phyloP scores from a whole-genome alignment of 2,113 vertebrate genomes.

The Crocuta crocuta region DNA sequence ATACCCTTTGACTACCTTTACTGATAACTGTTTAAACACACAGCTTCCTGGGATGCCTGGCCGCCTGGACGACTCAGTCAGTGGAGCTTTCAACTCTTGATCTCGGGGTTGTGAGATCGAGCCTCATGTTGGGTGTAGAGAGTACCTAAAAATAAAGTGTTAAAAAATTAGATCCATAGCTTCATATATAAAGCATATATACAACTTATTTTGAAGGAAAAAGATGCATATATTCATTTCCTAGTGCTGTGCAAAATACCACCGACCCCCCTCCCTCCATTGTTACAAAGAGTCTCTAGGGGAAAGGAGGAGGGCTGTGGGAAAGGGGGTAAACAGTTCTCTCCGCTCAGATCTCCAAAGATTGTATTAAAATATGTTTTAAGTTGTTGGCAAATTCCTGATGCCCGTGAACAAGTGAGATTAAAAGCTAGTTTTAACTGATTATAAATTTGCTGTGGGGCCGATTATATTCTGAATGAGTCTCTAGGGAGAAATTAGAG shows the following conservation, averaged over 20 bases:
- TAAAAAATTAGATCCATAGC: neutral
- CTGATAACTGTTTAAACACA: neutral
- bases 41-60: neutral
- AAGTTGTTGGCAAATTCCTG: neutral
- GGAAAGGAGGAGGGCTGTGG: neutral
- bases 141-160: neutral
- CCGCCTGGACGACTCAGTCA: neutral
- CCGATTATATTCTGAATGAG: neutral
- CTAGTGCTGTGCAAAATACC: neutral
- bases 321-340: no score
- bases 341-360: neutral
- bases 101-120: neutral
- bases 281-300: neutral
- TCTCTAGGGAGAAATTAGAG: neutral
- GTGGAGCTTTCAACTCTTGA: neutral
- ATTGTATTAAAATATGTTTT: neutral
- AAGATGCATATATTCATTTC: neutral
- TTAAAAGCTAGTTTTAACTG: neutral
- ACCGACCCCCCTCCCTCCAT: accelerated
- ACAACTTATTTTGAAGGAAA: neutral
- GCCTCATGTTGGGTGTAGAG: neutral
- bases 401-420: neutral
- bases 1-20: neutral
- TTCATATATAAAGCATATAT: neutral
- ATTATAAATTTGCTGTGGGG: neutral